phyloP scores from a whole-genome alignment of 2,113 vertebrate species.

The Alosa alosa region DNA sequence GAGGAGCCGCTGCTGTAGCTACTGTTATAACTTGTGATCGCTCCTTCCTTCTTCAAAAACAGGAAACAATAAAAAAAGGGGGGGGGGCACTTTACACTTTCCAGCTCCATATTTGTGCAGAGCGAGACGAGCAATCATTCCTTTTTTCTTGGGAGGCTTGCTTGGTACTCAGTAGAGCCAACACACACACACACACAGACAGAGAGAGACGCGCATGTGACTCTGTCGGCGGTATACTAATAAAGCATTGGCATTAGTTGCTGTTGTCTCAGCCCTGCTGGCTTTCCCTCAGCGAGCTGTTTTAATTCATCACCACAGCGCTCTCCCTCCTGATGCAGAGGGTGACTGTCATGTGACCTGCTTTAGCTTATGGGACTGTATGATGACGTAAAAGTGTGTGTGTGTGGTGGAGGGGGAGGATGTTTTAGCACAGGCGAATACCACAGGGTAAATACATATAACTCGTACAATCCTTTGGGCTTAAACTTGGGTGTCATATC shows the following conservation, averaged over 20 bases:
- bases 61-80: neutral
- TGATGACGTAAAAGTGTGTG: neutral
- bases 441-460: neutral
- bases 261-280: neutral
- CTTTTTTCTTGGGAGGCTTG: neutral
- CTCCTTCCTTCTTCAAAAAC: slow-evolving; percentile 7
- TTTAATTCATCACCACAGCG: neutral
- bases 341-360: neutral
- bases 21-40: neutral
- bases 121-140: neutral
- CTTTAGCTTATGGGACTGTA: neutral
- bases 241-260: neutral
- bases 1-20: neutral
- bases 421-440: neutral
- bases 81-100: neutral
- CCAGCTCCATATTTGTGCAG: neutral
- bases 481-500: neutral
- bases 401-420: neutral
- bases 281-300: neutral
- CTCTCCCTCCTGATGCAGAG: neutral
- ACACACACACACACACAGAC: neutral
- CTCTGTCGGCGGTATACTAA: neutral
- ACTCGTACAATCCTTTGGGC: neutral
- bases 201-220: neutral
- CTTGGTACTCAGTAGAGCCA: neutral